These are phyloP conservation scores for Hippocampus barbouri DNA, from an alignment of 2,113 vertebrate species.

Conservation along the genomic window DNA sequence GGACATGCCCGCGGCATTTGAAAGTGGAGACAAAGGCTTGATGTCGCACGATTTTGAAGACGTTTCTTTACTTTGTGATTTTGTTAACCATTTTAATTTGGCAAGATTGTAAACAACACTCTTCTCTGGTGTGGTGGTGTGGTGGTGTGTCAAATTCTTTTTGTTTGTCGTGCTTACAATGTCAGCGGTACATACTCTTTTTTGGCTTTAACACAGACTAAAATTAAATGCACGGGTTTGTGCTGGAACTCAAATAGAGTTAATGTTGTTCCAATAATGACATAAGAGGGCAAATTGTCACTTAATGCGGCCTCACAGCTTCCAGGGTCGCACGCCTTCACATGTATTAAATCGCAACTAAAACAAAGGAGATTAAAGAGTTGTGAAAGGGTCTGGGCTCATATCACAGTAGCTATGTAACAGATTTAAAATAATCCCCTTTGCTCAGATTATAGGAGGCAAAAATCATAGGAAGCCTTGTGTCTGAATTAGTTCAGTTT, in stretches of 20 bases:
- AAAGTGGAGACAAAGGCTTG: too few relatives aligned
- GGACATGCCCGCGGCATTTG: too few relatives aligned
- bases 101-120: too few relatives aligned
- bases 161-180: not conserved
- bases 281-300: not conserved
- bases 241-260: not conserved
- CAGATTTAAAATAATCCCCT: constrained; percentile 43
- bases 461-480: constrained; percentile 16
- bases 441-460: constrained; percentile 37
- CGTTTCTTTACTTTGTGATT: not conserved
- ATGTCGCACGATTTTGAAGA: too few relatives aligned
- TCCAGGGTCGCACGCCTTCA: not conserved
- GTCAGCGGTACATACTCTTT: not conserved
- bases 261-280: not conserved
- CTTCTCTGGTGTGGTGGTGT: too few relatives aligned
- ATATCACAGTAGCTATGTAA: constrained; percentile 40
- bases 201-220: not conserved
- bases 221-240: not conserved
- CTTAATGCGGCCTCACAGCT: not conserved
- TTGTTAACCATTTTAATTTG: not conserved
- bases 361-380: constrained; percentile 13
- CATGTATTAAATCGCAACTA: not conserved
- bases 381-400: constrained; percentile 39
- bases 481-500: not conserved
- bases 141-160: not conserved